A percentile compares a stretch with the other conserved stretches of the same genome.
Conservation (phyloP, 2,113 vertebrate genomes). For the Gavialis gangeticus region DNA sequence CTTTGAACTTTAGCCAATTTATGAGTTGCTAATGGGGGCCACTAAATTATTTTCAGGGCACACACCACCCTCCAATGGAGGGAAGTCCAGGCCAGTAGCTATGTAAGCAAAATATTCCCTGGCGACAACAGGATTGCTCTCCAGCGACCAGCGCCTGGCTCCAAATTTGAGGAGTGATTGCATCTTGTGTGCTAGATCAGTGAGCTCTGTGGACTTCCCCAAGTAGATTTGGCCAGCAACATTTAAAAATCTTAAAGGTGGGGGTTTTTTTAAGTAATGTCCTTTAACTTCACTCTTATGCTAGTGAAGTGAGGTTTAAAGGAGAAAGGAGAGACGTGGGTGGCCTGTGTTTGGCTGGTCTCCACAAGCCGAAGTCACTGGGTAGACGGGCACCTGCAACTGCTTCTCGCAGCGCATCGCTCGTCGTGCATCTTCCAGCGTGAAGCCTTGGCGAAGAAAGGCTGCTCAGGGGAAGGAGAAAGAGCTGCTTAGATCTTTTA, state of each 20-base stretch:
- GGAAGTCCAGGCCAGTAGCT: neutral
- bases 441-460: neutral
- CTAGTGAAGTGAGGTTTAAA: neutral
- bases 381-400: neutral
- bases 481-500: neutral
- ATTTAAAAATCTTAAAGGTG: neutral
- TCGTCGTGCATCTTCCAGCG: neutral
- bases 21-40: neutral
- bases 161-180: neutral
- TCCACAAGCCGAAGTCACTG: neutral
- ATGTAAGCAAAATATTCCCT: neutral
- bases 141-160: neutral
- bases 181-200: neutral
- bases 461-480: neutral
- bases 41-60: neutral
- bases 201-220: neutral
- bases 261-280: neutral
- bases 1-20: neutral
- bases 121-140: neutral
- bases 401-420: neutral
- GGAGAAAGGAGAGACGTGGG: neutral
- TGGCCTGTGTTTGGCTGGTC: neutral
- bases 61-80: neutral
- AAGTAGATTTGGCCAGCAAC: neutral
- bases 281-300: neutral